Conservation (phyloP, 2,888 invertebrate species). For the Leucophenga montana region DNA sequence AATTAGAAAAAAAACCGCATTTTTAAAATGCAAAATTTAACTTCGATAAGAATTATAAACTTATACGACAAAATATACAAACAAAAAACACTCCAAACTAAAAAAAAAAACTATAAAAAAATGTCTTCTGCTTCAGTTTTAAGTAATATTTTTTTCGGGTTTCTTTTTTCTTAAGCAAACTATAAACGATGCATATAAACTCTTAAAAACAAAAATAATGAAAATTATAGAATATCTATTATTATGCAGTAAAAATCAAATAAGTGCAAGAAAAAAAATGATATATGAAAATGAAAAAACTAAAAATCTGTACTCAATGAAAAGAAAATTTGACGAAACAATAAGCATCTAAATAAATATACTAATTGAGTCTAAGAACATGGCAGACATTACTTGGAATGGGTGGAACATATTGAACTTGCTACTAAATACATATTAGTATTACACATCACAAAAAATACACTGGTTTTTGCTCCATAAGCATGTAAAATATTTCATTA, state of each 20-base stretch:
- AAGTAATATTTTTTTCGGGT: slow-evolving; percentile 47
- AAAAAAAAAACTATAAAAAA: slow-evolving; percentile 55
- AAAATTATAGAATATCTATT: slow-evolving; percentile 48
- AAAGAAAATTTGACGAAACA: not conserved
- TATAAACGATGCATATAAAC: slow-evolving; percentile 39
- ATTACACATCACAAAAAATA: no score
- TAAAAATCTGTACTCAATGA: slow-evolving; percentile 29
- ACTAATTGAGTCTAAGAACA: not conserved
- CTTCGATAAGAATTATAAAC: slow-evolving; percentile 47
- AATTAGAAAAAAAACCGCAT: slow-evolving; percentile 32
- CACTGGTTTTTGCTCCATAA: no score
- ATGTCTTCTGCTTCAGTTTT: slow-evolving; percentile 63
- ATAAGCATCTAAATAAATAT: not conserved
- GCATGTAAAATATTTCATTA: no score
- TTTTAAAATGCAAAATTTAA: slow-evolving; percentile 31
- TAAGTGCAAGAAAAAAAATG: slow-evolving; percentile 50
- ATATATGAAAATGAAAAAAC: slow-evolving; percentile 52
- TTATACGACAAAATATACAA: slow-evolving; percentile 55
- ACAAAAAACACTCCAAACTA: slow-evolving; percentile 7
- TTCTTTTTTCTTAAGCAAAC: slow-evolving; percentile 56
- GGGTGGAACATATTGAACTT: no score
- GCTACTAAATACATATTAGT: no score
- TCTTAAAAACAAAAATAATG: slow-evolving; percentile 41
- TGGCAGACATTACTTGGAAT: no score
- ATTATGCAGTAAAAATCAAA: slow-evolving; percentile 51